Evolutionary conservation across 2,797 vertebrate species (phyloP), one percentile per base, ranked within the genome.

Genomic region (Centroberyx gerrardi): DNA sequence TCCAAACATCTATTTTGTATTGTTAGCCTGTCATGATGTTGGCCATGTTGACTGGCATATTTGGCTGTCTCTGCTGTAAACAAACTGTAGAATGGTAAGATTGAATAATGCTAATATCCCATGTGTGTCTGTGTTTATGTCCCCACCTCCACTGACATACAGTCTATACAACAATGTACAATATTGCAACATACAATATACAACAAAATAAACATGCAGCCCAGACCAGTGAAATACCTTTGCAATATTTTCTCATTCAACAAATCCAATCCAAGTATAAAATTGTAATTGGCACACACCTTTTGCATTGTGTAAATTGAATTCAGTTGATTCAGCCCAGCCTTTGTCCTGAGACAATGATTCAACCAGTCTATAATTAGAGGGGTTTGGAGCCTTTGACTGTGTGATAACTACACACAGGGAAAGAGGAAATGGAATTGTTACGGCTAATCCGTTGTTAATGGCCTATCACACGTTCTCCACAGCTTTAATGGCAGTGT

Each of bases 401-500:
- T 83, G 42, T 77, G 36, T 28, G 44, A 87, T 76, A 83, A 72
- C 61, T 66, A 60, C 62, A 76, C 33, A 68, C 8, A n/a, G 9
- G 55, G 17, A 73, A n/a, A 70, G 44, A 68, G 68, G 65, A 82
- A 85, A 88, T 73, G 36, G 78, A 82, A 81, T 56, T 79, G 67
- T 85, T 83, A 68, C 0, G 1, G 65, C 80, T 87, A 89, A 89
- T 87, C 80, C 51, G 67, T 81, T 82, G 74, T 81, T 90, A 90
- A 90, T 74, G 62, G 78, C 42, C 77, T 62, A 79, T 81, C 59
- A 61, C 40, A 74, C 52, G 49, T 76, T 82, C 80, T 76, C 40
- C 22, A 42, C 49, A 63, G 82, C 68, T 74, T 81, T 81, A 82
- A 82, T 81, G 62, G 68, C 13, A 70, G 68, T 67, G 62, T 84